Evolutionary conservation across 2,113 vertebrate species (phyloP).

Genomic region (Sphyrna mokarran): DNA sequence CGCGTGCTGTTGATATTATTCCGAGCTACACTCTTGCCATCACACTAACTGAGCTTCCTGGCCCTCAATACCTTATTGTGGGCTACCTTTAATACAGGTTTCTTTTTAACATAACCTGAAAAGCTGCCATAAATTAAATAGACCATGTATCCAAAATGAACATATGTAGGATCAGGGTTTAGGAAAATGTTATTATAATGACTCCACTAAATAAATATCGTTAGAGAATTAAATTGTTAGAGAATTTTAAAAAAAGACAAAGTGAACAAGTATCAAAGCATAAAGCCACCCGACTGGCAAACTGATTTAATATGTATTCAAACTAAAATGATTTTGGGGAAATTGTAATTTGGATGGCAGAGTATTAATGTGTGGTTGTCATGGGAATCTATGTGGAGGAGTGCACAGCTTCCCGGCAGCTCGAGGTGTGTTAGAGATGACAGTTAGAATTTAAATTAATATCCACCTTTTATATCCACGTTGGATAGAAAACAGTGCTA

Average conservation of each 20-base stretch:
- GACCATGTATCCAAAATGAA: background rate
- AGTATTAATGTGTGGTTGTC: conserved; percentile 26
- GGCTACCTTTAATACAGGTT: background rate
- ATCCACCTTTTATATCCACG: background rate
- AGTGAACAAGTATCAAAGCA: background rate
- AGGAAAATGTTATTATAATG: background rate
- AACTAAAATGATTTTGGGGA: background rate
- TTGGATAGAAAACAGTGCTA: background rate
- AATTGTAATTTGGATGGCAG: background rate
- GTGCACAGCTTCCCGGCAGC: background rate
- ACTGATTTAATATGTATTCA: background rate
- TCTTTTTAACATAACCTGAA: background rate
- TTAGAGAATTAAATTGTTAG: background rate
- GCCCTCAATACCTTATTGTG: background rate
- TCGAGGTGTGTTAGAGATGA: conserved; percentile 3
- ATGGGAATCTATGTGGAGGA: conserved; percentile 27
- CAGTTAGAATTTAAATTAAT: conserved; percentile 27
- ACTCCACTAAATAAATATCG: background rate
- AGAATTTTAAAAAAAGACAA: background rate
- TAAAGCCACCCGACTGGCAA: background rate
- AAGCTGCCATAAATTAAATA: background rate
- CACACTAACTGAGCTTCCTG: background rate
- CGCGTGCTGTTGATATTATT: background rate
- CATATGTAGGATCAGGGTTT: background rate
- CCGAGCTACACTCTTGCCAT: background rate